Evolutionary conservation across 2,888 invertebrate genomes (phyloP).

Genomic region (Athalia circularis): DNA sequence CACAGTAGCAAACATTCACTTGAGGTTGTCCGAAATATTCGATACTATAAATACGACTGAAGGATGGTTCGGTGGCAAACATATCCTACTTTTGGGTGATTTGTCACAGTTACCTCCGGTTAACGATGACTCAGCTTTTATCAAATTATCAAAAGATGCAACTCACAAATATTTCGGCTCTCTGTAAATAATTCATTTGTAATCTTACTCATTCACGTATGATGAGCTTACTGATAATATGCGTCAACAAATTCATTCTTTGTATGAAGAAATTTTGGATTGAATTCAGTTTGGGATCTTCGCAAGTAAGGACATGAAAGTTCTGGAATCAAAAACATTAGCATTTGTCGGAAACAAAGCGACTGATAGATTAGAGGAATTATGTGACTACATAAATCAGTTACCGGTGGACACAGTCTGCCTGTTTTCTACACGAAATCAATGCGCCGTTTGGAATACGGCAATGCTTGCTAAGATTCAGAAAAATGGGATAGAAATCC

Average conservation of each 20-base stretch:
- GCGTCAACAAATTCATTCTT: constrained; percentile 46
- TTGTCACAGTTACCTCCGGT: constrained; percentile 59
- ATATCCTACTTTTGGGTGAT: constrained; percentile 58
- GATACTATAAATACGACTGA: constrained; percentile 48
- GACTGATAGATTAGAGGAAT: constrained; percentile 51
- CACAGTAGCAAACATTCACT: constrained; percentile 58
- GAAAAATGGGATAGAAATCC: no score
- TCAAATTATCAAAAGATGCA: constrained; percentile 51
- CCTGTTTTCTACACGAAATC: no score
- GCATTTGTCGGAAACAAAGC: not conserved
- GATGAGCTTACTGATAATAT: constrained; percentile 58
- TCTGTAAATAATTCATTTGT: constrained; percentile 54
- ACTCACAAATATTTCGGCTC: constrained; percentile 54
- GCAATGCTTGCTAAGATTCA: no score
- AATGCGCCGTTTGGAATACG: no score
- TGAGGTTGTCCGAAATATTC: constrained; percentile 60
- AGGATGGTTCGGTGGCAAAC: constrained; percentile 55
- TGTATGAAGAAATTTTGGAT: constrained; percentile 51
- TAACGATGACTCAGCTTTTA: constrained; percentile 55
- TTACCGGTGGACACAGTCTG: constrained; percentile 48
- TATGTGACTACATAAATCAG: constrained; percentile 52
- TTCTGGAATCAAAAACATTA: constrained; percentile 1
- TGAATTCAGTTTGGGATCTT: constrained; percentile 37
- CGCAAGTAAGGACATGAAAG: constrained; percentile 21
- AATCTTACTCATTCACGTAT: constrained; percentile 56